Evolutionary conservation across 2,888 invertebrate genomes (phyloP), one percentile per base, ranked within the genome.

Genomic region (Oscheius onirici): DNA sequence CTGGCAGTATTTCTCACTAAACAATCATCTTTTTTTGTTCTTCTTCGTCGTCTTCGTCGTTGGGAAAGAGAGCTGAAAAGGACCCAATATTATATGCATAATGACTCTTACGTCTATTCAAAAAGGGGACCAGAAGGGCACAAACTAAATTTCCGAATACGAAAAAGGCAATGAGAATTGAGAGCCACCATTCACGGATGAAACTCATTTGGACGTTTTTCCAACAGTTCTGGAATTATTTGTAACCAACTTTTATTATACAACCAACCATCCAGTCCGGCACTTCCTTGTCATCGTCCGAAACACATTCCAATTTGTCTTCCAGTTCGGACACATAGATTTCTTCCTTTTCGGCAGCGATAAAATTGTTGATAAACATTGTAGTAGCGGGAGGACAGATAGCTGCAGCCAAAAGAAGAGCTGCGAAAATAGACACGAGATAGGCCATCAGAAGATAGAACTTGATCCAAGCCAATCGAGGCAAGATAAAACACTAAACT

Each of bases 311-410:
- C 24, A 79, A 72, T 17, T 72, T 74, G 15, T 72, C 60, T 44
- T 79, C 79, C 41, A 79, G 43, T 58, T 76, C 67, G 11, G 71
- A 69, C 41, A 79, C 71, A 55, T 63, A 79, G 34, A 71, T 43
- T 46, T 79, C 79, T 66, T 77, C 79, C 43, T 79, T 83, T 17
- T 82, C 79, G 2, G 83, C 71, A 6, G 65, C 68, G 17, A 73
- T 68, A 71, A 85, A 85, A 20, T 83, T 79, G 1, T 66, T 44
- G 63, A 78, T 77, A 65, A 85, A 85, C 28, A 75, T 74, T 5
- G 52, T 58, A 0, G 70, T 54, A 2, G 77, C 78, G 20, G 76
- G 71, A 51, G 75, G 74, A 60, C 79, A 76, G 57, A 76, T 75
- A 17, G 67, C 49, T 74, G 75, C 77, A 26, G 77, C 75, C 75